Evolutionary conservation across 1,140 invertebrate species (phyloP).

Genomic region (Drosophila erecta): DNA sequence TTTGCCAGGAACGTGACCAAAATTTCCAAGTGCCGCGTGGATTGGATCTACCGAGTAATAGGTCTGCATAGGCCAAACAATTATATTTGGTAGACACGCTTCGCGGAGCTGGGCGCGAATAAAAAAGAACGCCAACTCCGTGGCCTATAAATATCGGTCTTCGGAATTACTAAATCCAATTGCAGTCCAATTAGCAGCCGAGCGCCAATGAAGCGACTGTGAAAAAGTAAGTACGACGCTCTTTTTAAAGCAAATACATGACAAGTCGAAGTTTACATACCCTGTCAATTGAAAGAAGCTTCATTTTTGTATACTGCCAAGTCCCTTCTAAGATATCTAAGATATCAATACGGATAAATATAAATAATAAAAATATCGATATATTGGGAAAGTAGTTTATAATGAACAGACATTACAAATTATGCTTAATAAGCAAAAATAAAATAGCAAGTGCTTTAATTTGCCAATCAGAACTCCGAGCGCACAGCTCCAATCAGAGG

Average conservation of each 20-base stretch:
- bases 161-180: constrained; percentile 44
- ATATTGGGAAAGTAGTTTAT: no score
- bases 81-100: background rate
- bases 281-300: background rate
- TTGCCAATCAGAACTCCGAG: background rate
- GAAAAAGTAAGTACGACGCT: constrained; percentile 31
- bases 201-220: constrained; percentile 52
- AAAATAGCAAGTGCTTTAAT: background rate
- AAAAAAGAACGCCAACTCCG: constrained; percentile 17
- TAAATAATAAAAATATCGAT: no score
- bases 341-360: no score
- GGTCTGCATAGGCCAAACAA: no score
- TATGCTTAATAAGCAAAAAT: background rate
- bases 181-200: constrained; percentile 64
- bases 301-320: no score
- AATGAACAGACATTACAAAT: no score
- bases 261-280: background rate
- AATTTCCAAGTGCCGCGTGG: constrained; percentile 56
- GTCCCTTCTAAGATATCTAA: no score
- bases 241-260: background rate
- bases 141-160: constrained; percentile 32
- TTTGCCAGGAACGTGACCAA: constrained; percentile 70
- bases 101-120: constrained; percentile 1
- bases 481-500: background rate
- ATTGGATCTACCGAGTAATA: background rate